Conservation (phyloP, 1,140 invertebrate species). For the Musca domestica region DNA sequence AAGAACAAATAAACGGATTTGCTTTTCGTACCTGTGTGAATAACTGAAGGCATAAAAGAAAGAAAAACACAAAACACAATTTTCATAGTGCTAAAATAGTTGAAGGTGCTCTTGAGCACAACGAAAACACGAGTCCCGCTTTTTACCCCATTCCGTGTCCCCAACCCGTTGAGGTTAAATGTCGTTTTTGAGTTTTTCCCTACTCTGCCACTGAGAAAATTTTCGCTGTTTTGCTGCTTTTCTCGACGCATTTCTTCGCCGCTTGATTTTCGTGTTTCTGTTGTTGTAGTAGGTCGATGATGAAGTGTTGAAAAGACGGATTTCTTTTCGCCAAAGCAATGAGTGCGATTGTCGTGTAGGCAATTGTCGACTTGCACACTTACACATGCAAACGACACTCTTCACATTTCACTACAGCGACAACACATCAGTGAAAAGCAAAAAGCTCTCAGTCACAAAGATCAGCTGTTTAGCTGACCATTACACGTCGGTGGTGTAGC, state of each 20-base stretch:
- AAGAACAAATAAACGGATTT: too few species aligned
- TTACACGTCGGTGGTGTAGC: not conserved
- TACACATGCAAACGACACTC: not conserved
- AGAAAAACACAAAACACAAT: too few species aligned
- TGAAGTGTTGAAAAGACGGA: constrained; percentile 17
- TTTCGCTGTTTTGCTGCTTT: not conserved
- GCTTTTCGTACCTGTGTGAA: too few species aligned
- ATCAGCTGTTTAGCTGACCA: constrained; percentile 12
- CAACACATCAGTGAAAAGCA: not conserved
- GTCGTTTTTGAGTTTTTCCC: too few species aligned
- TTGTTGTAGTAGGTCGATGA: not conserved
- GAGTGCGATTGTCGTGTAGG: constrained; percentile 21
- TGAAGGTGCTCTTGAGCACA: too few species aligned
- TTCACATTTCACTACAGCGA: not conserved
- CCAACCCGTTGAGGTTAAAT: too few species aligned
- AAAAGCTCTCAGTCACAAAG: constrained; percentile 12
- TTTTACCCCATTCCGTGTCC: too few species aligned
- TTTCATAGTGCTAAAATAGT: too few species aligned
- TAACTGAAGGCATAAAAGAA: too few species aligned
- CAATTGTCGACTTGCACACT: constrained; percentile 11
- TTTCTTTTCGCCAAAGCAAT: constrained; percentile 13
- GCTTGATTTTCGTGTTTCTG: not conserved
- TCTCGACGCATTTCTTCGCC: not conserved
- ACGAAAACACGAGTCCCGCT: too few species aligned
- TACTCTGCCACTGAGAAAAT: too few species aligned